Percentiles rank a stretch among this genome's conserved stretches.
phyloP scores from a whole-genome alignment of 2,888 invertebrate species.

The Cyrtodaria siliqua region DNA sequence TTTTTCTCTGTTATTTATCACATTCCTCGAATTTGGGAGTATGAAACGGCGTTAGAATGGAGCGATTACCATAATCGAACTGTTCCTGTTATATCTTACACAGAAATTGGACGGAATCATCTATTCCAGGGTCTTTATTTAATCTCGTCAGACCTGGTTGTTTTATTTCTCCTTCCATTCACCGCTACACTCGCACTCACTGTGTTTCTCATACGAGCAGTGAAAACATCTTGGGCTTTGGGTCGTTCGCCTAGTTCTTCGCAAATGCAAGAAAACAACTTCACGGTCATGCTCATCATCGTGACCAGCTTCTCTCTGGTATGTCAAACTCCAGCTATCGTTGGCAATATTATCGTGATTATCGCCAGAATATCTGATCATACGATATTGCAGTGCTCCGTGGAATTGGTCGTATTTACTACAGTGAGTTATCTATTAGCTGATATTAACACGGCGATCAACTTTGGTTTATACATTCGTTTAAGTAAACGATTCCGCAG shows the following conservation, averaged over 20 bases:
- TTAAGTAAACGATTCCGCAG: constrained; percentile 82
- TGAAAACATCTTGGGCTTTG: constrained; percentile 73
- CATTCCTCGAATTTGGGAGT: constrained; percentile 89
- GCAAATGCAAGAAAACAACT: constrained; percentile 92
- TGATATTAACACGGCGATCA: constrained; percentile 81
- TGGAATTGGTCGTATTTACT: constrained; percentile 72
- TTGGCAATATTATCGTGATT: constrained; percentile 83
- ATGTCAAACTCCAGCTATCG: constrained; percentile 89
- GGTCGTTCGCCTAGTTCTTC: constrained; percentile 73
- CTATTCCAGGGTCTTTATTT: constrained; percentile 81
- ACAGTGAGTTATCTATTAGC: constrained; percentile 80
- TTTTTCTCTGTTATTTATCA: constrained; percentile 94
- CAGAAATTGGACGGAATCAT: constrained; percentile 77
- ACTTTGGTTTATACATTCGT: constrained; percentile 83
- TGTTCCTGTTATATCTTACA: constrained; percentile 61
- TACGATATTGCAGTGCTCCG: constrained; percentile 64
- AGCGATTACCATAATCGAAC: constrained; percentile 67
- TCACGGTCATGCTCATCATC: constrained; percentile 97
- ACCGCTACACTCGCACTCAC: constrained; percentile 79
- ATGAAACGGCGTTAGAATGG: constrained; percentile 67
- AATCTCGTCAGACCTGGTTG: constrained; percentile 81
- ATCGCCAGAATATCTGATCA: constrained; percentile 75
- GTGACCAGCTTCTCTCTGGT: constrained; percentile 98
- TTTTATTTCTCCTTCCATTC: constrained; percentile 84
- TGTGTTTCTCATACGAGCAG: constrained; percentile 80